Conservation (phyloP, 2,113 vertebrate genomes). For the Tachysurus fulvidraco region DNA sequence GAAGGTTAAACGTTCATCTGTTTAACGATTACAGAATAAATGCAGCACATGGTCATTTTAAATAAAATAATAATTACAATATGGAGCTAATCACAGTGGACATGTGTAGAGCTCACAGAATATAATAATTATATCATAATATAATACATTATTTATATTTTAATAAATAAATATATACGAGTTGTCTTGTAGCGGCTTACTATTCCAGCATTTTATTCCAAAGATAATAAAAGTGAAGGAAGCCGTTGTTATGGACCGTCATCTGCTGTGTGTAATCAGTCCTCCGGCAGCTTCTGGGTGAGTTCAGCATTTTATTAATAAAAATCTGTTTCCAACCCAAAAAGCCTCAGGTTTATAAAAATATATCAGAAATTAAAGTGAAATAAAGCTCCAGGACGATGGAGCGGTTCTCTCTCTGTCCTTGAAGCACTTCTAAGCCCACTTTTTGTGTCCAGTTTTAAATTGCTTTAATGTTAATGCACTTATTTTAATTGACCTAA, state of each 20-base stretch:
- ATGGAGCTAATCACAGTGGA: neutral
- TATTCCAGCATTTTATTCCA: neutral
- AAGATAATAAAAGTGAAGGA: neutral
- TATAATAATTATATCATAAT: neutral
- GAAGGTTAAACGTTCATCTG: neutral
- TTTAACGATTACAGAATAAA: neutral
- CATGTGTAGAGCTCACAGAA: neutral
- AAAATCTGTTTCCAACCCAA: neutral
- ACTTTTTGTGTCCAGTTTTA: constrained; percentile 42
- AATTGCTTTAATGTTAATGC: constrained; percentile 39
- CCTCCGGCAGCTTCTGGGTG: neutral
- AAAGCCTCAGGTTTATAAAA: neutral
- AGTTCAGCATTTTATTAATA: neutral
- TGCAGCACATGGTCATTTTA: neutral
- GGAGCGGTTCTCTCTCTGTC: neutral
- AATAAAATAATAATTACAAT: neutral
- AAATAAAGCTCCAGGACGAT: neutral
- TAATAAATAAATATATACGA: neutral
- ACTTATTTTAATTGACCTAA: constrained; percentile 59
- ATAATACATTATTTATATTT: neutral
- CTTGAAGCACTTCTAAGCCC: constrained; percentile 34
- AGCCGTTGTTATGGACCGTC: neutral
- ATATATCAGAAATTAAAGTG: neutral
- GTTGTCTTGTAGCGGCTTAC: neutral
- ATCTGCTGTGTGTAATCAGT: neutral